Evolutionary conservation across 2,797 vertebrate species (phyloP).

Genomic region (Enteromius viviparus): DNA sequence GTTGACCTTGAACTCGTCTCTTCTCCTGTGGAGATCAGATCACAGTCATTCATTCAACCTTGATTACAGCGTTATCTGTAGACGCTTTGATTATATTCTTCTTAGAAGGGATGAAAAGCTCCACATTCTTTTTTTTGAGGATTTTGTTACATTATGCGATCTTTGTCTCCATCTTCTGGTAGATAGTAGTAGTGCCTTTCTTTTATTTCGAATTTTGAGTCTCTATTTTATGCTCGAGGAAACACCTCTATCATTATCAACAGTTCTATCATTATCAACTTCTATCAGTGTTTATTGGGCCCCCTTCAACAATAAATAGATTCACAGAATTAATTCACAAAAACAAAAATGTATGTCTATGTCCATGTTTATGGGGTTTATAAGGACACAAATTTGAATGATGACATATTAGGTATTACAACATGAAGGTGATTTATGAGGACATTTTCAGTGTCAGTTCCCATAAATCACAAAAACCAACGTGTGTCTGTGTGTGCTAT

Average conservation of each 20-base stretch:
- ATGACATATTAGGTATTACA: too few species aligned
- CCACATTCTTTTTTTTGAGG: not conserved
- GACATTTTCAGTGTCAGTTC: too few species aligned
- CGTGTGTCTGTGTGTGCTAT: too few species aligned
- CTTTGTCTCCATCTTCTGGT: slow-evolving; percentile 28
- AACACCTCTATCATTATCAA: not conserved
- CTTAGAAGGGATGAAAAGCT: not conserved
- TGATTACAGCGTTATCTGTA: not conserved
- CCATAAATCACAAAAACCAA: too few species aligned
- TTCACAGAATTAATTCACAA: too few species aligned
- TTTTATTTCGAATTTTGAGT: not conserved
- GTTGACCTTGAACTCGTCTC: not conserved
- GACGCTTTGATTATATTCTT: not conserved
- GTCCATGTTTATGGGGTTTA: too few species aligned
- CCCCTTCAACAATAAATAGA: not conserved
- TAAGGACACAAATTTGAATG: too few species aligned
- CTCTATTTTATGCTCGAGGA: not conserved
- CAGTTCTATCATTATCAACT: not conserved
- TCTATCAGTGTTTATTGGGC: not conserved
- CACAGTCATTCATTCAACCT: not conserved
- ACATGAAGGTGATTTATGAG: too few species aligned
- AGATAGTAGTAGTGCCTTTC: not conserved
- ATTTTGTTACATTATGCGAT: not conserved
- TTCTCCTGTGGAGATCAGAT: not conserved
- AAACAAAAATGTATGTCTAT: too few species aligned